A percentile compares a stretch with the other conserved stretches of the same genome.
Conservation (phyloP, 2,888 invertebrate genomes). For the Vesta saturnalis region DNA sequence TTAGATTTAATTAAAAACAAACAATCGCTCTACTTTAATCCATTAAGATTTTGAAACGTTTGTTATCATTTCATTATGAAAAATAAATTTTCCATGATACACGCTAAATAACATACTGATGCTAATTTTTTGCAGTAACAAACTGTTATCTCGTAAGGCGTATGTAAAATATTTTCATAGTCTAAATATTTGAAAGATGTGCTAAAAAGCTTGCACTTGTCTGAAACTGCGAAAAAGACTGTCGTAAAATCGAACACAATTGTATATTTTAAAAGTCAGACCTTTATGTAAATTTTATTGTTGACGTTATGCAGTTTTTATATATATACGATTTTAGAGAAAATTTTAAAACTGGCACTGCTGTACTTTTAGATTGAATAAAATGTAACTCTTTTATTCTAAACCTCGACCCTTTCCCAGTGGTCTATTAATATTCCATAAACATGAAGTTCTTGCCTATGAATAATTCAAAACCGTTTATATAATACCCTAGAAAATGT, state of each 20-base stretch:
- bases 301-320: constrained; percentile 1
- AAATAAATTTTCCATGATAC: too few species aligned
- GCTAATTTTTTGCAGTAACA: too few species aligned
- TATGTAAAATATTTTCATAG: not conserved
- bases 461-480: constrained; percentile 36
- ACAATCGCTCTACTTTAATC: not conserved
- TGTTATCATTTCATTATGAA: not conserved
- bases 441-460: constrained; percentile 33
- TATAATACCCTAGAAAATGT: constrained; percentile 33
- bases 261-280: not conserved
- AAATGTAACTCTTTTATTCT: constrained; percentile 17
- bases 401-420: constrained; percentile 12
- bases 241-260: not conserved
- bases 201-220: not conserved
- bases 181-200: too few species aligned
- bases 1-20: not conserved
- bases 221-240: not conserved
- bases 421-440: constrained; percentile 36
- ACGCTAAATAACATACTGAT: not conserved
- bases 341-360: constrained; percentile 3
- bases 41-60: not conserved
- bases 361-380: constrained; percentile 13
- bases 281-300: constrained; percentile 13
- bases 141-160: not conserved
- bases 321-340: not conserved